Percentiles rank a stretch among this genome's conserved stretches.
These are phyloP conservation scores for Netelia melanura DNA, from an alignment of 2,888 invertebrate genomes.

Conservation along the genomic window DNA sequence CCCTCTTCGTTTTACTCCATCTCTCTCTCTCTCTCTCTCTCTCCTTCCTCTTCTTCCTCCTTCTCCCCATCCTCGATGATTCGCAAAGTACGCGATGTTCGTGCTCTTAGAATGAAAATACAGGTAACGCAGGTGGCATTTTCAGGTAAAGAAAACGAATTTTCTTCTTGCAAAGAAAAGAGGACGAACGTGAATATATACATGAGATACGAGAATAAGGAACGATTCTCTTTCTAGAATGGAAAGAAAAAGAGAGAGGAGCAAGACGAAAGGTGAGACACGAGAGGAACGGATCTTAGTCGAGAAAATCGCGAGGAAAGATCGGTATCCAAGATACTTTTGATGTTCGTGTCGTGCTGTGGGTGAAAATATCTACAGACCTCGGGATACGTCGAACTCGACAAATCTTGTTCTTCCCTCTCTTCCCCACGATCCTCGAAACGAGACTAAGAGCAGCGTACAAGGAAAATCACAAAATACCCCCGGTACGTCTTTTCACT, in stretches of 20 bases:
- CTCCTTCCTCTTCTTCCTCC: neutral
- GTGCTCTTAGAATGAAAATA: constrained; percentile 38
- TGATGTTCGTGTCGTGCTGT: too few relatives aligned
- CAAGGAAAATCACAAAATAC: too few relatives aligned
- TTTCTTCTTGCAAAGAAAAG: neutral
- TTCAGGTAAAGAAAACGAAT: constrained; percentile 49
- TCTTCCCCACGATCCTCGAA: too few relatives aligned
- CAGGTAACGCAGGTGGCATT: constrained; percentile 45
- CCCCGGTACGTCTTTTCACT: too few relatives aligned
- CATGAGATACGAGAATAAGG: constrained; percentile 13
- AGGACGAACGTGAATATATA: neutral
- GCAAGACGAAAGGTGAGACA: constrained; percentile 4
- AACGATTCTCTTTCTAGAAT: constrained; percentile 34
- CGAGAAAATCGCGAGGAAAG: too few relatives aligned
- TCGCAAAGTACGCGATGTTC: constrained; percentile 13
- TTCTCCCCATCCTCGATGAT: neutral
- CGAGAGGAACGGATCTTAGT: too few relatives aligned
- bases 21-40: neutral
- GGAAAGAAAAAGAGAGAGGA: neutral
- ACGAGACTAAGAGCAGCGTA: too few relatives aligned
- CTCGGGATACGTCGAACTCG: too few relatives aligned
- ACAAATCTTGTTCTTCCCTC: too few relatives aligned
- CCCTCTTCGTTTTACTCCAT: neutral
- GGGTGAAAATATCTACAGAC: too few relatives aligned
- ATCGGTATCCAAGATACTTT: too few relatives aligned